Percentiles rank a stretch among this genome's conserved stretches.
Conservation (phyloP, 2,797 vertebrate species). For the Numenius phaeopus region DNA sequence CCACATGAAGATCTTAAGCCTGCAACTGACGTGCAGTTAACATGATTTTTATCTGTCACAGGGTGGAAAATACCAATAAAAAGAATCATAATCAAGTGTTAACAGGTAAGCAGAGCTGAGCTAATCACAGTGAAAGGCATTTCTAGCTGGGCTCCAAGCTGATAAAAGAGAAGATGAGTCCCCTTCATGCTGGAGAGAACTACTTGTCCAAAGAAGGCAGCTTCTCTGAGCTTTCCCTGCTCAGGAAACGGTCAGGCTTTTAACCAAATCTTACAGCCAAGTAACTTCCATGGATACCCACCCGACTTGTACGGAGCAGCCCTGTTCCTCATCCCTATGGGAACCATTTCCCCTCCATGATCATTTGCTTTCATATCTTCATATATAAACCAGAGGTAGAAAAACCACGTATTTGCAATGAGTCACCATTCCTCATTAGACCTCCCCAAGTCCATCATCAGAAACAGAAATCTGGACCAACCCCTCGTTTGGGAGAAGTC, state of each 20-base stretch:
- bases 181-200: neutral
- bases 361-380: neutral
- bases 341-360: neutral
- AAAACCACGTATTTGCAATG: neutral
- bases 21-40: neutral
- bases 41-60: neutral
- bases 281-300: neutral
- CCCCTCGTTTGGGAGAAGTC: neutral
- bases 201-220: neutral
- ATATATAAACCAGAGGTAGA: neutral
- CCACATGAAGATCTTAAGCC: neutral
- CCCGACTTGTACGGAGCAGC: accelerated
- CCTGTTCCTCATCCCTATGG: neutral
- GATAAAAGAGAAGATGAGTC: neutral
- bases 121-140: neutral
- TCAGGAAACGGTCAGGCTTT: neutral
- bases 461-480: neutral
- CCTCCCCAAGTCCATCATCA: neutral
- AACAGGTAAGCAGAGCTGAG: neutral
- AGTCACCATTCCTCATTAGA: neutral
- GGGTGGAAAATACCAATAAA: neutral
- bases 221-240: neutral
- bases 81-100: neutral
- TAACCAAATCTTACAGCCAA: neutral
- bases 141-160: neutral